phyloP scores from a whole-genome alignment of 2,797 vertebrate species.

The Sebastes melanostomus region DNA sequence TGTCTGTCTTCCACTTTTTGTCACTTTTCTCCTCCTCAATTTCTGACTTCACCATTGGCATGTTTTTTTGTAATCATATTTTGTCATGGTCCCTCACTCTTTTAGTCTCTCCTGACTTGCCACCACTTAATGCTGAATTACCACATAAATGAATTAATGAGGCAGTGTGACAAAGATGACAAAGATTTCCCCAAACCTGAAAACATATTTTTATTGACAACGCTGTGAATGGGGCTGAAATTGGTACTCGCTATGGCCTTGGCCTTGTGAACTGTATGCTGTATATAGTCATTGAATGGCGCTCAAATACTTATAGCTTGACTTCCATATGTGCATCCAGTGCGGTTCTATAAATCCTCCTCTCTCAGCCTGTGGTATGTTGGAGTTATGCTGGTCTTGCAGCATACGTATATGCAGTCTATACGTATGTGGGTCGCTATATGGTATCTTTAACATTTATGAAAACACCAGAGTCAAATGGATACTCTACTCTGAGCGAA shows the following conservation, averaged over 20 bases:
- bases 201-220: neutral
- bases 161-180: neutral
- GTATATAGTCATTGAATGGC: neutral
- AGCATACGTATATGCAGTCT: neutral
- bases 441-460: neutral
- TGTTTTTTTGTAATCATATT: too few relatives aligned
- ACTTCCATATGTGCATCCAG: neutral
- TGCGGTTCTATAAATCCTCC: neutral
- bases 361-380: neutral
- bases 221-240: neutral
- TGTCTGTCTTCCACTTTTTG: constrained; percentile 9
- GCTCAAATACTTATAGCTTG: neutral
- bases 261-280: neutral
- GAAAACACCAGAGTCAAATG: constrained; percentile 27
- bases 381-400: neutral
- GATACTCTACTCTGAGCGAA: constrained; percentile 9
- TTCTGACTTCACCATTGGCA: neutral
- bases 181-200: neutral
- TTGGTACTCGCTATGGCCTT: neutral
- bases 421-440: neutral
- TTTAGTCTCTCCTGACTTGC: neutral
- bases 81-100: neutral
- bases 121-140: neutral
- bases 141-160: neutral
- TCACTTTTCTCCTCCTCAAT: neutral